Conservation (phyloP, 2,113 vertebrate genomes). For the Kryptolebias marmoratus region DNA sequence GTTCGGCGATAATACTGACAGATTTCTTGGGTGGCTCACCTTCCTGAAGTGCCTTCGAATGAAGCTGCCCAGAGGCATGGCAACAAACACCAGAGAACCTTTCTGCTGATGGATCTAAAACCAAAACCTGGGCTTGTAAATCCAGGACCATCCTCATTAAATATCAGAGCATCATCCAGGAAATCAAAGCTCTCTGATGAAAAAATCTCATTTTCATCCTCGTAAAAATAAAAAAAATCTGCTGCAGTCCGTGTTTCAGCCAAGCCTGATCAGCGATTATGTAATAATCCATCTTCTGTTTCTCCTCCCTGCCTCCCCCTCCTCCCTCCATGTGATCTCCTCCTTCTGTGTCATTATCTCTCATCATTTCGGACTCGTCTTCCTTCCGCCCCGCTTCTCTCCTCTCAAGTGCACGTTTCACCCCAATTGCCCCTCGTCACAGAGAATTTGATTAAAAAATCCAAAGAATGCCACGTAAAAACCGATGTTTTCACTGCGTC, state of each 20-base stretch:
- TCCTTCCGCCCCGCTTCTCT: neutral
- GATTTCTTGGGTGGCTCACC: slow-evolving; percentile 59
- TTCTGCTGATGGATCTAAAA: neutral
- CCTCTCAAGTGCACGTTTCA: slow-evolving; percentile 4
- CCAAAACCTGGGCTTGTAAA: neutral
- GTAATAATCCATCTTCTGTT: slow-evolving; percentile 14
- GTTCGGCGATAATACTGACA: neutral
- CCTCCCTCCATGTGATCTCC: slow-evolving; percentile 46
- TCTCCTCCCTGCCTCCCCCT: neutral
- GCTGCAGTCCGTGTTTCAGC: neutral
- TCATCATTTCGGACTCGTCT: slow-evolving; percentile 34
- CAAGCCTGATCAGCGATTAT: slow-evolving; percentile 1
- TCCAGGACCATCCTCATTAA: neutral
- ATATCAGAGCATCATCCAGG: slow-evolving; percentile 11
- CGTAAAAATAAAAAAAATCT: neutral
- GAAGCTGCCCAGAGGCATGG: slow-evolving; percentile 61
- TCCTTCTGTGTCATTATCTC: slow-evolving; percentile 59
- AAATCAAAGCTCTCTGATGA: neutral
- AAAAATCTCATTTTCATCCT: neutral
- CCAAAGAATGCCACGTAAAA: neutral
- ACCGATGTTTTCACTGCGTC: slow-evolving; percentile 7
- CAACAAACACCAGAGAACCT: too few species aligned
- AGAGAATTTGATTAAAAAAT: neutral
- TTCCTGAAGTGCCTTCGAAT: slow-evolving; percentile 57
- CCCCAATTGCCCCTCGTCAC: slow-evolving; percentile 11